phyloP scores from a whole-genome alignment of 2,888 invertebrate genomes.

The Coleophora flavipennella region DNA sequence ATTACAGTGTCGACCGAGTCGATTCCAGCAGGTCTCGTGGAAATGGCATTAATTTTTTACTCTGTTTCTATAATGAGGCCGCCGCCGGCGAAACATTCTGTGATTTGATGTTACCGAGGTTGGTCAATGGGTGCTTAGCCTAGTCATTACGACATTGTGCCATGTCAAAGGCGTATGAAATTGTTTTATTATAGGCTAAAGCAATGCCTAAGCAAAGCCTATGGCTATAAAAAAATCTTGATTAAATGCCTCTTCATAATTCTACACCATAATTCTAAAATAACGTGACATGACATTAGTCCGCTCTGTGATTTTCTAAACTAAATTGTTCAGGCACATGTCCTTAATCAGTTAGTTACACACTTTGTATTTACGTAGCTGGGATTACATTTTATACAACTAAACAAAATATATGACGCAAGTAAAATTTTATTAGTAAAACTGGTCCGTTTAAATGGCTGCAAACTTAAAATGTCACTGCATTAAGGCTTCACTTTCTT shows the following conservation, averaged over 20 bases:
- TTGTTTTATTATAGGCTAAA: slow-evolving; percentile 30
- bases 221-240: slow-evolving; percentile 6
- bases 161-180: slow-evolving; percentile 26
- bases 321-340: too few species aligned
- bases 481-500: slow-evolving; percentile 10
- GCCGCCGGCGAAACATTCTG: slow-evolving; percentile 33
- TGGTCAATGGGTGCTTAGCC: slow-evolving; percentile 31
- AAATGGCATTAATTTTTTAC: slow-evolving; percentile 30
- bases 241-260: too few species aligned
- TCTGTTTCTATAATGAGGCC: slow-evolving; percentile 30
- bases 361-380: slow-evolving; percentile 17
- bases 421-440: slow-evolving; percentile 38
- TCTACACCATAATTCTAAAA: too few species aligned
- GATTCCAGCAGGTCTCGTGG: slow-evolving; percentile 20
- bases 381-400: slow-evolving; percentile 26
- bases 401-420: slow-evolving; percentile 27
- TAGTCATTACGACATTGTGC: slow-evolving; percentile 29
- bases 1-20: slow-evolving; percentile 26
- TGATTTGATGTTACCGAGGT: slow-evolving; percentile 26
- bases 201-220: slow-evolving; percentile 8
- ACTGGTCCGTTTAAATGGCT: slow-evolving; percentile 30
- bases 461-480: slow-evolving; percentile 33
- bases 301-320: too few species aligned
- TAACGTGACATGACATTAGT: too few species aligned
- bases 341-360: too few species aligned